Evolutionary conservation across 2,113 vertebrate genomes (phyloP), one percentile per base, ranked within the genome.

Genomic region (Actenoides lindsayi): DNA sequence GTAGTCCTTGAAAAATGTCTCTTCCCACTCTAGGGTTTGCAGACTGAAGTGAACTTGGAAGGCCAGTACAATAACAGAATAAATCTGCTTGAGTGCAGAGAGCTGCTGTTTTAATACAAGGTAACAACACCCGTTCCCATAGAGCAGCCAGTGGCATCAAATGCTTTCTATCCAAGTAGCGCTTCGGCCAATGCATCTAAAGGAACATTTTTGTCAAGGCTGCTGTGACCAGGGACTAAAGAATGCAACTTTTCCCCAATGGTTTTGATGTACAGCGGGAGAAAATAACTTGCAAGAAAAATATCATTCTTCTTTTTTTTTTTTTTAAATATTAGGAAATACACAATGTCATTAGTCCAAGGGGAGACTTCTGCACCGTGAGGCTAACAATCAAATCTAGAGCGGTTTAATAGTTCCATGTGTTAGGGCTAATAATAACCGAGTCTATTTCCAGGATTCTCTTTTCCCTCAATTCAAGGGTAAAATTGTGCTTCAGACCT

Each of bases 401-500:
- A 82, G 81, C 71, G 37, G 71, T 95, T 83, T 51, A 91, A 82
- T 48, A 78, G 65, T 83, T 71, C 62, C 80, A 3, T 16, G 31
- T 91, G 91, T 97, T 97, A 97, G 94, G 69, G 73, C 92, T 98
- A 97, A 97, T 97, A 97, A 97, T 73, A 96, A 96, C 91, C 93
- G 84, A 74, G 39, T 89, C 83, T 95, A 35, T 96, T 91, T 96
- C 71, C 85, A 94, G 95, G 88, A 80, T 93, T 92, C 60, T 33
- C 9, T 96, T 91, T 95, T 70, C 83, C 93, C 78, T 93, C 87
- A 60, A 75, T 83, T 68, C 37, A 60, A 95, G 92, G 96, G 89
- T 96, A 94, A 96, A 96, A 96, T 97, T 98, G 98, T 98, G 98
- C 98, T 98, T 98, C 96, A 95, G 68, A 91, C 87, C 57, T 87